Conservation (phyloP, 53 echinoderm and acorn worm species). For the Temnopleurus reevesii region DNA sequence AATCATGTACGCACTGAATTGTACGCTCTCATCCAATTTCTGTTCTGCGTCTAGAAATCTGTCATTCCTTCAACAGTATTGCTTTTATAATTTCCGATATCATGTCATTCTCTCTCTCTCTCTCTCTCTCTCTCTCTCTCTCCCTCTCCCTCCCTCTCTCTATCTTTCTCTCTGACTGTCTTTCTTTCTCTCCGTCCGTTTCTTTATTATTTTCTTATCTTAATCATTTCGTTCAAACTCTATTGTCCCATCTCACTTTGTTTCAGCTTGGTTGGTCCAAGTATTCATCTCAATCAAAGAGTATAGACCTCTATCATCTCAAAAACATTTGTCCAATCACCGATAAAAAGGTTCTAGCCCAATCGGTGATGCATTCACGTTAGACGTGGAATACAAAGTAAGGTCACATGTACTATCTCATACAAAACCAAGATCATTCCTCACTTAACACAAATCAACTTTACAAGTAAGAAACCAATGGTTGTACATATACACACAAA, state of each 20-base stretch:
- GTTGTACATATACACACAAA: neutral
- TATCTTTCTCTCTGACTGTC: neutral
- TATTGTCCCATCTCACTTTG: neutral
- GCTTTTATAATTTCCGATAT: too few species aligned
- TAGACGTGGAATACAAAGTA: neutral
- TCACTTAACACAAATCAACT: neutral
- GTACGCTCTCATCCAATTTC: too few species aligned
- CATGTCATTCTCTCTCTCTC: too few species aligned
- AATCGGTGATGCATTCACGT: conserved; percentile 10
- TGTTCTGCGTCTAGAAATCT: too few species aligned
- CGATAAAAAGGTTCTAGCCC: neutral
- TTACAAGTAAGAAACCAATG: neutral
- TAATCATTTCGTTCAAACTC: neutral
- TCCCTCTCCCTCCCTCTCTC: neutral
- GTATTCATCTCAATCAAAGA: neutral
- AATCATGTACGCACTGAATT: too few species aligned
- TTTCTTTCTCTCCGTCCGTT: neutral
- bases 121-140: neutral
- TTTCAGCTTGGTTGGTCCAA: neutral
- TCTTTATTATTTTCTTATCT: neutral
- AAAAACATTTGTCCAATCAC: neutral
- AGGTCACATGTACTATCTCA: conserved; percentile 9
- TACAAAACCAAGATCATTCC: neutral
- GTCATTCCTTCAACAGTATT: too few species aligned
- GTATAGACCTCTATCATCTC: too few species aligned